A percentile compares a stretch with the other conserved stretches of the same genome.
phyloP scores from a whole-genome alignment of 2,888 invertebrate genomes.

The Tortrix viridana region DNA sequence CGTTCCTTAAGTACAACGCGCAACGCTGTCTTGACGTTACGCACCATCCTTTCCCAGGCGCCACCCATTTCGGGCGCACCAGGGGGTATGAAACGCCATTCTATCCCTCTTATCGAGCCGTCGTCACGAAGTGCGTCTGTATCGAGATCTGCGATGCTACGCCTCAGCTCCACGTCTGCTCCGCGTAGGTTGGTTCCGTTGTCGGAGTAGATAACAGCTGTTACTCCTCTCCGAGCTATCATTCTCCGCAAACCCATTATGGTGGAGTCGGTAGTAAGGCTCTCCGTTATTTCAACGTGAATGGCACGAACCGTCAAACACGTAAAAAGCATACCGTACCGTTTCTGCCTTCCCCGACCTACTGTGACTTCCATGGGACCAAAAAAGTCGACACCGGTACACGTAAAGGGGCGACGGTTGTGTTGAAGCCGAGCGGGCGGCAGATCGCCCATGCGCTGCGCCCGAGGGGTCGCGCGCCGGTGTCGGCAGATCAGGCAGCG shows the following conservation, averaged over 20 bases:
- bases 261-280: conserved; percentile 16
- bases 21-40: conserved; percentile 35
- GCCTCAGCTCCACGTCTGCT: conserved; percentile 19
- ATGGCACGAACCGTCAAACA: conserved; percentile 11
- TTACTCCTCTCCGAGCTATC: conserved; percentile 27
- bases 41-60: conserved; percentile 39
- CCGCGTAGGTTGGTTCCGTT: conserved; percentile 32
- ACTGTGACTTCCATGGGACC: conserved; percentile 17
- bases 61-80: conserved; percentile 40
- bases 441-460: too few species aligned
- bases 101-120: conserved; percentile 24
- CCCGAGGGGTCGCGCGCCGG: too few species aligned
- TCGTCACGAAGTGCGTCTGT: conserved; percentile 8
- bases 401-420: conserved; percentile 6
- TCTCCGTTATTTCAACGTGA: conserved; percentile 1
- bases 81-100: conserved; percentile 40
- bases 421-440: neutral
- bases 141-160: neutral
- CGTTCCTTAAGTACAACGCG: conserved; percentile 35
- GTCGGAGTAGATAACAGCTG: conserved; percentile 20
- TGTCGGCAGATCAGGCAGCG: too few species aligned
- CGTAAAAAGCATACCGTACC: conserved; percentile 21
- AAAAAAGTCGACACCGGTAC: conserved; percentile 16
- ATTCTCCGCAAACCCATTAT: conserved; percentile 28
- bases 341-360: conserved; percentile 12